Conservation (phyloP, 2,888 invertebrate species). For the Eupithecia centaureata region DNA sequence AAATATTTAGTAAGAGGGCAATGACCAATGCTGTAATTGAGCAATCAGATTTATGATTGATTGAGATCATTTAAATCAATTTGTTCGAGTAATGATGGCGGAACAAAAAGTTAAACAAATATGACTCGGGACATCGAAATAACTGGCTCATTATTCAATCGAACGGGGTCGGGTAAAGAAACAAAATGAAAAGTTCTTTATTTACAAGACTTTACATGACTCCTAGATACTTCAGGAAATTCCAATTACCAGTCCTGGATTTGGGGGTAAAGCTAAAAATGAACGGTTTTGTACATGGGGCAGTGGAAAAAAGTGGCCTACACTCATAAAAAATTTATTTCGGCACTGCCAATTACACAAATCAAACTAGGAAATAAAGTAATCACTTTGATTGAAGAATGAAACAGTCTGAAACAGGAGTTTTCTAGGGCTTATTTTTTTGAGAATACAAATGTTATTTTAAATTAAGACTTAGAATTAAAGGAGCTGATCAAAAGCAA, state of each 20-base stretch:
- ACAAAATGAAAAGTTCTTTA: background rate
- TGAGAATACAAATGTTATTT: too few species aligned
- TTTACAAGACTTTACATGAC: background rate
- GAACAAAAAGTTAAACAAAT: constrained; percentile 28
- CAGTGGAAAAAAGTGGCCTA: too few species aligned
- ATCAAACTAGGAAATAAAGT: too few species aligned
- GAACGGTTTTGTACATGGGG: too few species aligned
- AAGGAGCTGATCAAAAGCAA: too few species aligned
- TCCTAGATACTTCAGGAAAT: too few species aligned
- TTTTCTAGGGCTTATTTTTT: background rate
- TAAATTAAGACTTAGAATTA: too few species aligned
- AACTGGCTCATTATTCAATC: constrained; percentile 2
- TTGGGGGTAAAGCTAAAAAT: too few species aligned
- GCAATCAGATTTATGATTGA: constrained; percentile 41
- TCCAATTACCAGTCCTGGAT: too few species aligned
- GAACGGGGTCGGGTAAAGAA: background rate
- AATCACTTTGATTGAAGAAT: too few species aligned
- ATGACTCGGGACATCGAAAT: constrained; percentile 3
- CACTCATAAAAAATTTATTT: too few species aligned
- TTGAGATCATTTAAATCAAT: constrained; percentile 41
- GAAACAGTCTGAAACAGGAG: background rate
- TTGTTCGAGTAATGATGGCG: constrained; percentile 35
- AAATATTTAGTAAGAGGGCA: constrained; percentile 37
- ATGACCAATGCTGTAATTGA: constrained; percentile 35
- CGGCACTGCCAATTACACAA: too few species aligned